These are phyloP conservation scores for Calephelis virginiensis DNA, from an alignment of 1,140 invertebrate genomes.

Conservation along the genomic window DNA sequence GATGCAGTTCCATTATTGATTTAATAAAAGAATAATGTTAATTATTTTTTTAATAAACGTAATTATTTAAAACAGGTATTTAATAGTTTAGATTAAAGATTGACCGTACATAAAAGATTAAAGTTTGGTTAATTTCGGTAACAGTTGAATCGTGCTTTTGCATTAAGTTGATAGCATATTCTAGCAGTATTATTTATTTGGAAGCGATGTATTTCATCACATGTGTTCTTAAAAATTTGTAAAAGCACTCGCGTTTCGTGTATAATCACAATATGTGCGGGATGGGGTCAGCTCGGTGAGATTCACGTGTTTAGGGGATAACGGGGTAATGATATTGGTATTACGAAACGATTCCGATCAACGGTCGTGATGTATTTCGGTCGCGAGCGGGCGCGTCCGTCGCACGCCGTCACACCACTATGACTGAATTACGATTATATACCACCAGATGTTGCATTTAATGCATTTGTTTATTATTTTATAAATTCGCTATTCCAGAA, in stretches of 20 bases:
- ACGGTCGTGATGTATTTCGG: slow-evolving; percentile 36
- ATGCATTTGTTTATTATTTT: neutral
- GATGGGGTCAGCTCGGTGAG: slow-evolving; percentile 12
- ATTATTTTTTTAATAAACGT: too few species aligned
- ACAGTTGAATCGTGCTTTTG: neutral
- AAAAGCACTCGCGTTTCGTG: slow-evolving; percentile 35
- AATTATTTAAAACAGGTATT: too few species aligned
- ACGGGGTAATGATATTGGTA: slow-evolving; percentile 37
- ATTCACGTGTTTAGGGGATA: slow-evolving; percentile 7
- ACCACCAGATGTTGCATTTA: neutral
- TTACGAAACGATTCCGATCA: slow-evolving; percentile 56
- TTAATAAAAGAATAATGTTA: too few species aligned
- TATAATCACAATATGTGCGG: slow-evolving; percentile 36
- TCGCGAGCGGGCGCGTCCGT: slow-evolving; percentile 45
- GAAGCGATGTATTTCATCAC: slow-evolving; percentile 14
- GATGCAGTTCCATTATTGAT: too few species aligned
- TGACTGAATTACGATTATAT: slow-evolving; percentile 35
- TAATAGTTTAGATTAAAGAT: too few species aligned
- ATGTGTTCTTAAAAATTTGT: slow-evolving; percentile 17
- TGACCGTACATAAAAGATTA: neutral
- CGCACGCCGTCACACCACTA: slow-evolving; percentile 43
- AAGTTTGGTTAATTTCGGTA: neutral
- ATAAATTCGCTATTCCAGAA: too few species aligned
- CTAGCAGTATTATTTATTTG: neutral
- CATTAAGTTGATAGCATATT: neutral